phyloP scores from a whole-genome alignment of 2,888 invertebrate species.

The Xylota segnis region DNA sequence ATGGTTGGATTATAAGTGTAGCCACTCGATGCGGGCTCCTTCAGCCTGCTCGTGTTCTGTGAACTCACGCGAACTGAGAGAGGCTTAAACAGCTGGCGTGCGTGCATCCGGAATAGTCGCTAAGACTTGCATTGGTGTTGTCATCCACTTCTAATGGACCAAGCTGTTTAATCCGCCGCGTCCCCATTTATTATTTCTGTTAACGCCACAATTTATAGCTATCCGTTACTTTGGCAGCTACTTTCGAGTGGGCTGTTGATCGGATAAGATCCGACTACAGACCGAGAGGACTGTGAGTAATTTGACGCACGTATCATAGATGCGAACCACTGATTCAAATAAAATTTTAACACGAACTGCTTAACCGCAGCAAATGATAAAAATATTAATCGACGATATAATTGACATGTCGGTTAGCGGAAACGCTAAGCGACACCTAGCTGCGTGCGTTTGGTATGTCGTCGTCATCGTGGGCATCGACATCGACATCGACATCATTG shows the following conservation, averaged over 20 bases:
- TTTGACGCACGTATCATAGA: slow-evolving; percentile 64
- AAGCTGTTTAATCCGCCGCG: slow-evolving; percentile 50
- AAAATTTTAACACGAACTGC: slow-evolving; percentile 68
- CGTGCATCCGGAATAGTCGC: slow-evolving; percentile 13
- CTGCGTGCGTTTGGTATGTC: slow-evolving; percentile 23
- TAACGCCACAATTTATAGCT: slow-evolving; percentile 69
- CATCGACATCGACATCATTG: slow-evolving; percentile 12
- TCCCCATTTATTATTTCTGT: slow-evolving; percentile 66
- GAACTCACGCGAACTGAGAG: slow-evolving; percentile 36
- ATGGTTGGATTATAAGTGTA: slow-evolving; percentile 43
- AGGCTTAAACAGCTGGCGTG: slow-evolving; percentile 16
- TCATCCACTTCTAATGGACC: slow-evolving; percentile 50
- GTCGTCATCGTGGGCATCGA: slow-evolving; percentile 7
- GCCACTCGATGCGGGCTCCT: slow-evolving; percentile 29
- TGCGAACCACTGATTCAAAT: slow-evolving; percentile 67
- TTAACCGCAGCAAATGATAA: slow-evolving; percentile 65
- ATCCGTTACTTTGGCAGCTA: slow-evolving; percentile 42
- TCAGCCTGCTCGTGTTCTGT: slow-evolving; percentile 21
- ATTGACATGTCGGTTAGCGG: slow-evolving; percentile 71
- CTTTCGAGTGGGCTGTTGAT: slow-evolving; percentile 63
- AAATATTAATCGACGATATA: slow-evolving; percentile 60
- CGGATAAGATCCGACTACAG: slow-evolving; percentile 33
- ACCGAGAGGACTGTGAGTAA: slow-evolving; percentile 54
- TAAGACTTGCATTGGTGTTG: slow-evolving; percentile 7
- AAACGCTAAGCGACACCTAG: slow-evolving; percentile 67